These are phyloP conservation scores for Eumerus sabulonum DNA, from an alignment of 2,888 invertebrate genomes.

Conservation along the genomic window DNA sequence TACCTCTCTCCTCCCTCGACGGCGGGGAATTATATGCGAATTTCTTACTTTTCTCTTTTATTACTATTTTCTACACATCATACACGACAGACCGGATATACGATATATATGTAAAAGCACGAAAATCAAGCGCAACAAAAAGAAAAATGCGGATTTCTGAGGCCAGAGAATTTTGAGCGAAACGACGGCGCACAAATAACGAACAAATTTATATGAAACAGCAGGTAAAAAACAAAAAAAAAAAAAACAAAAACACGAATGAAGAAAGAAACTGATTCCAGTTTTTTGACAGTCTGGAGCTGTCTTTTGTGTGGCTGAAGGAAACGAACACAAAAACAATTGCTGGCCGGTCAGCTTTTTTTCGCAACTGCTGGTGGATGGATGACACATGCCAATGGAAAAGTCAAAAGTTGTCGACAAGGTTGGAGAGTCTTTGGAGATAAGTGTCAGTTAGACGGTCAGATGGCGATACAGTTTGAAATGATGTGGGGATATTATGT, in stretches of 20 bases:
- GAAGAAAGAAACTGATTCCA: conserved; percentile 6
- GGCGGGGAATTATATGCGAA: no score
- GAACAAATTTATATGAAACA: no score
- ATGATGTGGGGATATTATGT: no score
- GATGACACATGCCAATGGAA: conserved; percentile 58
- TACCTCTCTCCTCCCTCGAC: no score
- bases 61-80: conserved; percentile 29
- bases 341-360: conserved; percentile 54
- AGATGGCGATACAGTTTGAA: no score
- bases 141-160: background rate
- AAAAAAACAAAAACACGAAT: background rate
- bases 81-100: conserved; percentile 8
- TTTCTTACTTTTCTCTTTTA: conserved; percentile 11
- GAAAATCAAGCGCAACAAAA: background rate
- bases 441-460: no score
- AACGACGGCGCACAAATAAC: no score
- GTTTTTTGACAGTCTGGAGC: conserved; percentile 51
- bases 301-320: conserved; percentile 26
- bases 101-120: background rate
- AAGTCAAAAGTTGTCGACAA: conserved; percentile 14
- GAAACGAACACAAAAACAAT: conserved; percentile 17
- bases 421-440: background rate
- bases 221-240: conserved; percentile 18
- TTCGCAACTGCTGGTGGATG: conserved; percentile 11
- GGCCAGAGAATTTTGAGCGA: no score